phyloP scores from a whole-genome alignment of 2,113 vertebrate species.

The Lucifuga dentata region DNA sequence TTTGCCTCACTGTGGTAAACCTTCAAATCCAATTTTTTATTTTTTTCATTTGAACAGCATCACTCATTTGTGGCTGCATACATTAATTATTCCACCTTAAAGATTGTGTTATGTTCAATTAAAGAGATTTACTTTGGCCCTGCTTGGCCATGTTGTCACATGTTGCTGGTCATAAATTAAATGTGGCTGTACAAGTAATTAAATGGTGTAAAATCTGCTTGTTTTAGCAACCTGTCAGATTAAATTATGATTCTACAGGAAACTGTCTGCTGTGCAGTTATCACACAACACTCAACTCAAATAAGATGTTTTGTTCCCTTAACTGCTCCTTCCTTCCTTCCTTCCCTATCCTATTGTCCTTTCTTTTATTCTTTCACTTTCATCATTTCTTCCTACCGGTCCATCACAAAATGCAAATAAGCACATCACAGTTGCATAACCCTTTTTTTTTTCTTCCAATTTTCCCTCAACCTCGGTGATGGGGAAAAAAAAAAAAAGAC shows the following conservation, averaged over 20 bases:
- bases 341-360: background rate
- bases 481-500: background rate
- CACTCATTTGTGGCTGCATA: background rate
- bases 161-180: conserved; percentile 39
- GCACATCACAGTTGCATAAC: background rate
- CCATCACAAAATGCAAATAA: conserved; percentile 1
- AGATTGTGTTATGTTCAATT: conserved; percentile 18
- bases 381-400: background rate
- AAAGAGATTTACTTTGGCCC: conserved; percentile 34
- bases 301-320: conserved; percentile 13
- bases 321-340: background rate
- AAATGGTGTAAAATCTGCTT: conserved; percentile 18
- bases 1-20: background rate
- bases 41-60: background rate
- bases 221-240: conserved; percentile 33
- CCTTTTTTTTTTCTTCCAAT: background rate
- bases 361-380: background rate
- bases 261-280: conserved; percentile 12
- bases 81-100: conserved; percentile 30
- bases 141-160: background rate
- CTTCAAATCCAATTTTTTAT: background rate
- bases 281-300: conserved; percentile 5
- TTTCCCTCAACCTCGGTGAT: background rate
- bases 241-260: conserved; percentile 20
- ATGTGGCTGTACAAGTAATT: background rate